Conservation (phyloP, 2,888 invertebrate genomes). For the Eristalinus sepulchralis region DNA sequence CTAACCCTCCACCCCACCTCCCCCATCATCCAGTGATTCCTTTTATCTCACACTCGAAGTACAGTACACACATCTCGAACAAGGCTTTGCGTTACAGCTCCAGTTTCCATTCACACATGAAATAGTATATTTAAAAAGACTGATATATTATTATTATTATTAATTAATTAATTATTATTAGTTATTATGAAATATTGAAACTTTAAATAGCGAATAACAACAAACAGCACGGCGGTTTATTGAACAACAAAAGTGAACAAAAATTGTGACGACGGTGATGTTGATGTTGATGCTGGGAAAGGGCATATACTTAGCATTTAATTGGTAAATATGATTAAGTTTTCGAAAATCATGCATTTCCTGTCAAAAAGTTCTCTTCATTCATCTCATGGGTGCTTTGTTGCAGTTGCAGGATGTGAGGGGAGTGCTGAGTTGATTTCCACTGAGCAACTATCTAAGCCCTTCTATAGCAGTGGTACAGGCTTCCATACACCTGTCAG, state of each 20-base stretch:
- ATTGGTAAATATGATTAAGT: slow-evolving; percentile 62
- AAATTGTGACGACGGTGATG: background rate
- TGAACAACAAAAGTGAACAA: background rate
- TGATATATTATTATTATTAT: slow-evolving; percentile 70
- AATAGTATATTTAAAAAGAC: slow-evolving; percentile 72
- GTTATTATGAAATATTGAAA: slow-evolving; percentile 45
- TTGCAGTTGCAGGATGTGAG: background rate
- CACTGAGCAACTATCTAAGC: too few species aligned
- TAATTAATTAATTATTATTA: slow-evolving; percentile 66
- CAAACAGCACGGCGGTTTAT: slow-evolving; percentile 45
- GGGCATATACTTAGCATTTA: slow-evolving; percentile 48
- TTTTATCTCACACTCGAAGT: background rate
- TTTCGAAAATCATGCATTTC: background rate
- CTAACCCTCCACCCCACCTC: background rate
- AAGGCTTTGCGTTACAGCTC: slow-evolving; percentile 63
- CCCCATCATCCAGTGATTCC: background rate
- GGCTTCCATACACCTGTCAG: too few species aligned
- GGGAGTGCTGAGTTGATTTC: too few species aligned
- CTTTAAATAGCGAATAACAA: slow-evolving; percentile 41
- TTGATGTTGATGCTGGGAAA: slow-evolving; percentile 25
- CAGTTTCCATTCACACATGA: slow-evolving; percentile 65
- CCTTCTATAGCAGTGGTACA: too few species aligned
- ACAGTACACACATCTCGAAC: background rate
- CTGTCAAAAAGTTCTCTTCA: background rate
- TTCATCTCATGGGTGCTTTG: background rate